phyloP scores from a whole-genome alignment of 2,113 vertebrate genomes.

The Anoplopoma fimbria region DNA sequence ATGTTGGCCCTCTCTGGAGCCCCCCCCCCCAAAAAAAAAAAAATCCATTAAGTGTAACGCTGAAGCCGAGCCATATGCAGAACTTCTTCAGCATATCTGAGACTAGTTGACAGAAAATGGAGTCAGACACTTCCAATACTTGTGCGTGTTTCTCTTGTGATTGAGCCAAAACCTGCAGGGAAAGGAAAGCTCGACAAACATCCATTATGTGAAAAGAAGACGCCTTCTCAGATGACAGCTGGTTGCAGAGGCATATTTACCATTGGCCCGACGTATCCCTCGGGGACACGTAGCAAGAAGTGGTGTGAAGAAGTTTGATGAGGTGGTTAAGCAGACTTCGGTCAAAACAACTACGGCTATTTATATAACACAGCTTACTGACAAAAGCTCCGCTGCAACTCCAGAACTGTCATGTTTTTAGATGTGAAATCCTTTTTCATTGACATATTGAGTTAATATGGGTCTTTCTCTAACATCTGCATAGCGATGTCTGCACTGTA shows the following conservation, averaged over 20 bases:
- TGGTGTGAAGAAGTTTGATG: conserved; percentile 38
- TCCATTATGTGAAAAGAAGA: conserved; percentile 69
- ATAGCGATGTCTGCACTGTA: background rate
- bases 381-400: conserved; percentile 43
- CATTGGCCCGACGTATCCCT: conserved; percentile 31
- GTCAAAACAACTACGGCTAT: conserved; percentile 45
- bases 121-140: conserved; percentile 50
- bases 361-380: conserved; percentile 38
- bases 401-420: conserved; percentile 23
- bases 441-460: conserved; percentile 14
- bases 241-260: conserved; percentile 54
- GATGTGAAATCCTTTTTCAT: conserved; percentile 1
- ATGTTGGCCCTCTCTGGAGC: conserved; percentile 65
- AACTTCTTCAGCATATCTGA: conserved; percentile 47
- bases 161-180: conserved; percentile 61
- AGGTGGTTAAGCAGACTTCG: conserved; percentile 27
- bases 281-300: background rate
- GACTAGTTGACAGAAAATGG: conserved; percentile 53
- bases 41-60: conserved; percentile 67
- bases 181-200: conserved; percentile 62
- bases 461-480: background rate
- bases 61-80: conserved; percentile 44
- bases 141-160: conserved; percentile 69
- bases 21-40: no score
- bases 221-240: conserved; percentile 55